These are phyloP conservation scores for Acronicta psi DNA, from an alignment of 2,888 invertebrate genomes.

Conservation along the genomic window DNA sequence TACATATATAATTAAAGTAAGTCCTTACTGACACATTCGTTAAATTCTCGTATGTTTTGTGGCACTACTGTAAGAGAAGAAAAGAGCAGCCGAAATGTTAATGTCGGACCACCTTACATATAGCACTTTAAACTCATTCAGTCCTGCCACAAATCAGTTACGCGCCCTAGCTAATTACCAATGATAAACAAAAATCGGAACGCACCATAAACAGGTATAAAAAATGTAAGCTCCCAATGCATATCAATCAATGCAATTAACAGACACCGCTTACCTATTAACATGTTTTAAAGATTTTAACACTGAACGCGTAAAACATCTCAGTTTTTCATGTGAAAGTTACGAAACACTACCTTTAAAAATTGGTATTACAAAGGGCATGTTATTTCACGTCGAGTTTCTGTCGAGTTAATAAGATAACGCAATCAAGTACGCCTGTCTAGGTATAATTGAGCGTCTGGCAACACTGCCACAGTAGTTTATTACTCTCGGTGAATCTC, in stretches of 20 bases:
- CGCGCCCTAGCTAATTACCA: slow-evolving; percentile 41
- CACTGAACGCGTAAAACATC: slow-evolving; percentile 73
- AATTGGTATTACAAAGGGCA: slow-evolving; percentile 77
- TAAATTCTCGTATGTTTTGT: no score
- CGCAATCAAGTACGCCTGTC: slow-evolving; percentile 64
- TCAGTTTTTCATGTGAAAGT: slow-evolving; percentile 69
- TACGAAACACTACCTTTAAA: slow-evolving; percentile 75
- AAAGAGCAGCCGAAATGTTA: slow-evolving; percentile 5
- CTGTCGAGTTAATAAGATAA: slow-evolving; percentile 56
- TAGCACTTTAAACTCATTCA: slow-evolving; percentile 10
- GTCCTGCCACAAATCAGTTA: slow-evolving; percentile 25
- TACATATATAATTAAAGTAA: no score
- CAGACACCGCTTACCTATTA: slow-evolving; percentile 79
- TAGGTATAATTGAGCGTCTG: slow-evolving; percentile 53
- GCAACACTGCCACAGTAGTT: slow-evolving; percentile 39
- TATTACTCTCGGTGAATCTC: slow-evolving; percentile 29
- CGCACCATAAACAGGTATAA: slow-evolving; percentile 25
- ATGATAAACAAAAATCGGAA: slow-evolving; percentile 20
- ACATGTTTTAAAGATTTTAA: slow-evolving; percentile 69
- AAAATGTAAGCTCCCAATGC: slow-evolving; percentile 64
- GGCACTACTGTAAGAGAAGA: no score
- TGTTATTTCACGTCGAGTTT: slow-evolving; percentile 62
- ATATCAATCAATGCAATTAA: slow-evolving; percentile 81
- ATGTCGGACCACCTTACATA: slow-evolving; percentile 9
- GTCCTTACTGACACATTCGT: no score